phyloP scores from a whole-genome alignment of 1,140 invertebrate genomes.

The Caenorhabditis briggsae region DNA sequence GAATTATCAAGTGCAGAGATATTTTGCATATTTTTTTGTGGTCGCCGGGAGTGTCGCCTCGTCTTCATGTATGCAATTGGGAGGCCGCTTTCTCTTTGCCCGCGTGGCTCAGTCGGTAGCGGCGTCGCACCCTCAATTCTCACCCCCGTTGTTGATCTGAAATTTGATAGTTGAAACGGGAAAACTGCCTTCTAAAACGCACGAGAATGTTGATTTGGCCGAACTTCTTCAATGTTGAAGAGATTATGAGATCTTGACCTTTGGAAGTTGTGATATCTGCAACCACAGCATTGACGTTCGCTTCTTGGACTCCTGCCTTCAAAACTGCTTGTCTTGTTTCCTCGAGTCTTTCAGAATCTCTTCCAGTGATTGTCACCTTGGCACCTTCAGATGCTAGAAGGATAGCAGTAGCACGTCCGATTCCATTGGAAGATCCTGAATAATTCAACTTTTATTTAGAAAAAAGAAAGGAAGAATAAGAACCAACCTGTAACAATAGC shows the following conservation, averaged over 20 bases:
- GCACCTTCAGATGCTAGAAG: conserved; percentile 85
- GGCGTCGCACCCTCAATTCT: too few relatives aligned
- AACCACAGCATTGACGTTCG: conserved; percentile 45
- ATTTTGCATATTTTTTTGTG: too few relatives aligned
- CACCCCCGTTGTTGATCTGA: conserved; percentile 71
- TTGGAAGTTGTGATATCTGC: conserved; percentile 60
- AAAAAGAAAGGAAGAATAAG: not conserved
- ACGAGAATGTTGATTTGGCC: conserved; percentile 70
- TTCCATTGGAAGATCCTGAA: conserved; percentile 86
- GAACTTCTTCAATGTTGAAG: conserved; percentile 69
- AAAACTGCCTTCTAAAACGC: not conserved
- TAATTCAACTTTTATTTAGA: not conserved
- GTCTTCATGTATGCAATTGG: too few relatives aligned
- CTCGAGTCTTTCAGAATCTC: conserved; percentile 81
- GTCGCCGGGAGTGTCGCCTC: too few relatives aligned
- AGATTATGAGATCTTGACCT: conserved; percentile 59
- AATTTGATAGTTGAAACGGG: not conserved
- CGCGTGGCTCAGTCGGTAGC: too few relatives aligned
- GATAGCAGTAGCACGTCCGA: conserved; percentile 85
- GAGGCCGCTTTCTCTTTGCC: too few relatives aligned
- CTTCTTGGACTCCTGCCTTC: conserved; percentile 41
- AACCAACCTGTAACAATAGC: conserved; percentile 50
- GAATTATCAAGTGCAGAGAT: too few relatives aligned
- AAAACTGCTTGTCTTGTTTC: conserved; percentile 40
- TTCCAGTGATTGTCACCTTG: conserved; percentile 83